Percentiles rank a stretch among this genome's conserved stretches.
phyloP scores from a whole-genome alignment of 2,113 vertebrate species.

The Corydoras maculifer region DNA sequence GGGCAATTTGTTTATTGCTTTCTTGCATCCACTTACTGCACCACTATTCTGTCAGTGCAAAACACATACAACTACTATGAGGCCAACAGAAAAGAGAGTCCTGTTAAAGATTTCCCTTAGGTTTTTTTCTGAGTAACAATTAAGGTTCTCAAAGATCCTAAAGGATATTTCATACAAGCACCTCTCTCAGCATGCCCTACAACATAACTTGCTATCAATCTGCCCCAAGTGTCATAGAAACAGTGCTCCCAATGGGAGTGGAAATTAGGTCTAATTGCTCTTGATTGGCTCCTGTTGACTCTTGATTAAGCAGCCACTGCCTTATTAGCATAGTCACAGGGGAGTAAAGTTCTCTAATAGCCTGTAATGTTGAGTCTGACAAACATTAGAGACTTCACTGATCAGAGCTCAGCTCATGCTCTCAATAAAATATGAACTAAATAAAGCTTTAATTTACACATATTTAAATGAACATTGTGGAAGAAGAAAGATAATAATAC shows the following conservation, averaged over 20 bases:
- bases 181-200: constrained; percentile 30
- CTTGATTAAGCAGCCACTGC: constrained; percentile 57
- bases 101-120: constrained; percentile 6
- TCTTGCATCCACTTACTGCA: constrained; percentile 1
- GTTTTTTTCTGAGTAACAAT: constrained; percentile 8
- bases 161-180: constrained; percentile 25
- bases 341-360: constrained; percentile 39
- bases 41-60: constrained; percentile 10
- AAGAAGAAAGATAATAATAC: too few species aligned
- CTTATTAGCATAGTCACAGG: constrained; percentile 52
- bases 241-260: constrained; percentile 50
- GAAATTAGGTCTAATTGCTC: constrained; percentile 61
- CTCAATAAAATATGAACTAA: too few species aligned
- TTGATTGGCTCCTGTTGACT: constrained; percentile 68
- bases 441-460: too few species aligned
- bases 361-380: constrained; percentile 38
- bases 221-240: constrained; percentile 41
- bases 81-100: constrained; percentile 2
- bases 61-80: not conserved
- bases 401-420: not conserved
- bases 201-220: constrained; percentile 40
- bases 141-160: constrained; percentile 6
- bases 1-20: constrained; percentile 16
- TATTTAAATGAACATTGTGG: too few species aligned
- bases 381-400: constrained; percentile 31